These are phyloP conservation scores for Nycteola revayana DNA, from an alignment of 2,888 invertebrate genomes.

Conservation along the genomic window DNA sequence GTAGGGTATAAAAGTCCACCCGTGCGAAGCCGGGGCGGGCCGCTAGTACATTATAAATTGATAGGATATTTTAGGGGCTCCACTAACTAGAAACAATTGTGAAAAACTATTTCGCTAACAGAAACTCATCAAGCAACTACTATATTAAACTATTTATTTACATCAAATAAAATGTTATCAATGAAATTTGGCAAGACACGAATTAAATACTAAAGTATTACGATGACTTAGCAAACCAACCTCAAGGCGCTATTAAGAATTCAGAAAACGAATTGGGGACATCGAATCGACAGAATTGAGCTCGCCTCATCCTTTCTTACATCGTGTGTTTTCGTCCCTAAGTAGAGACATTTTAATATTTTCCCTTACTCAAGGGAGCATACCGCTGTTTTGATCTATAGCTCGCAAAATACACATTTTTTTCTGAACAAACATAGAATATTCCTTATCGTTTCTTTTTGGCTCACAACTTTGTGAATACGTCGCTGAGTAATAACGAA, in stretches of 20 bases:
- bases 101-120: too few relatives aligned
- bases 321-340: constrained; percentile 60
- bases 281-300: constrained; percentile 77
- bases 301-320: constrained; percentile 72
- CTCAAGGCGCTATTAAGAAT: constrained; percentile 70
- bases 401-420: constrained; percentile 57
- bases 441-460: constrained; percentile 52
- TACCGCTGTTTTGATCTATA: constrained; percentile 71
- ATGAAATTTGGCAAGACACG: constrained; percentile 48
- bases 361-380: constrained; percentile 50
- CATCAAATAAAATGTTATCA: too few relatives aligned
- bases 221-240: constrained; percentile 60
- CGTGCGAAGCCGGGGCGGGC: too few relatives aligned
- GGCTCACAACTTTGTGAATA: constrained; percentile 59
- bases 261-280: constrained; percentile 77
- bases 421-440: constrained; percentile 53
- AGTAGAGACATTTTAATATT: constrained; percentile 73
- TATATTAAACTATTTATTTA: too few relatives aligned
- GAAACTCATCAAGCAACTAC: too few relatives aligned
- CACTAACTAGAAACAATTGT: constrained; percentile 9
- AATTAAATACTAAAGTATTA: constrained; percentile 71
- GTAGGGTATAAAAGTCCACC: too few relatives aligned
- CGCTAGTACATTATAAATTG: too few relatives aligned
- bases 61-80: too few relatives aligned
- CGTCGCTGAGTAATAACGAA: constrained; percentile 53